A percentile compares a stretch with the other conserved stretches of the same genome.
These are phyloP conservation scores for Calliopum simillimum DNA, from an alignment of 2,888 invertebrate genomes.

Conservation along the genomic window DNA sequence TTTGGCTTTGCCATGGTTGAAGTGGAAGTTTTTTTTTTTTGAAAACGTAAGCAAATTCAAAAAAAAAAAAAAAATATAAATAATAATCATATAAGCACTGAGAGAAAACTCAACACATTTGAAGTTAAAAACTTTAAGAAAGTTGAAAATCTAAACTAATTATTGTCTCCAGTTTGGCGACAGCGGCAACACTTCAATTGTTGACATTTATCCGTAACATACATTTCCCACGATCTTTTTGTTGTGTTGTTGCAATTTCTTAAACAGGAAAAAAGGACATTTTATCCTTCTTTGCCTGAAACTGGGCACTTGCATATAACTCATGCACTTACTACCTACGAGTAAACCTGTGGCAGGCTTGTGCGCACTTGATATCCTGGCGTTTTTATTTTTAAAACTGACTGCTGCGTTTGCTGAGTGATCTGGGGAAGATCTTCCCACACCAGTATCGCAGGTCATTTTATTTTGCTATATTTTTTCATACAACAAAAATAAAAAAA, in stretches of 20 bases:
- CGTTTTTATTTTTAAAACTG: conserved; percentile 21
- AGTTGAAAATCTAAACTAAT: neutral
- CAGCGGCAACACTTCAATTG: conserved; percentile 15
- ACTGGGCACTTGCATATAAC: conserved; percentile 15
- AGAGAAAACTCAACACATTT: neutral
- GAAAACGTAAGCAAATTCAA: neutral
- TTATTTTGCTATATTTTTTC: no score
- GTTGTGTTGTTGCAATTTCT: neutral
- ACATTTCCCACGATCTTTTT: conserved; percentile 7
- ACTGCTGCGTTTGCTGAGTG: neutral
- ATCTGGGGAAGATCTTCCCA: conserved; percentile 12
- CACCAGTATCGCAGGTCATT: neutral
- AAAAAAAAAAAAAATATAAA: neutral
- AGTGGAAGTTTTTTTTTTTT: neutral
- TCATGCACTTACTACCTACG: neutral
- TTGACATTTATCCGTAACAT: neutral
- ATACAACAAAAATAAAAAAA: no score
- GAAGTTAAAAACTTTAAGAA: neutral
- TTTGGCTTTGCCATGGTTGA: neutral
- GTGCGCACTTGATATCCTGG: conserved; percentile 32
- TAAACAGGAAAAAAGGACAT: conserved; percentile 1
- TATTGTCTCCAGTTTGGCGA: neutral
- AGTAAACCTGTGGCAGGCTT: conserved; percentile 23
- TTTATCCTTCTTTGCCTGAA: conserved; percentile 8
- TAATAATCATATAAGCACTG: neutral